Evolutionary conservation across 1,140 invertebrate species (phyloP), one percentile per base, ranked within the genome.

Genomic region (Caerostris extrusa): DNA sequence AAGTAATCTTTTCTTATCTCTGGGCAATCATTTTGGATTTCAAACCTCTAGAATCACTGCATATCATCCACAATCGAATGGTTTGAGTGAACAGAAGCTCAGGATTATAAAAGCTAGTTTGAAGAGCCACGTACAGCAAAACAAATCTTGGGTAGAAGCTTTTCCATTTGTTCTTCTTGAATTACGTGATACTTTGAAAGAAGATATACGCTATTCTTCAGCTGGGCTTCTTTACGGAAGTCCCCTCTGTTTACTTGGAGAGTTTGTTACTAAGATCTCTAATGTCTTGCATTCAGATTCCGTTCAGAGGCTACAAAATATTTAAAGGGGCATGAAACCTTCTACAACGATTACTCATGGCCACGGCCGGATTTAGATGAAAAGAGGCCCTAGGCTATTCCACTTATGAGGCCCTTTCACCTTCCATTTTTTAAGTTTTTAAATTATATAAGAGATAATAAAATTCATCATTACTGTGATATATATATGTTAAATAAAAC

Each of bases 1-100:
- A 81, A 95, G 95, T 50, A 97, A 92, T 2, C 81, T 95, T 5
- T 95, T 94, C 58, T 57, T 34, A 34, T 34, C 2, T 34, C 34
- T 34, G 34, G 34, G 34, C 34, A 34, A 34, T 34, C 2, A 34
- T 34, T 34, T 12, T 3, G 6, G 93, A 81, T 7, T 17, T 14
- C 14, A 81, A 81, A 81, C 14, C 14, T 81, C 71, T 34, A 8
- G 71, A 50, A 34, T 64, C 17, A 10, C 34, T 34, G 34, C 34
- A 34, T 34, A 34, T 34, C 34, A 34, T 34, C 34, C 34, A 34
- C 34, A 34, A 34, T 34, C 34, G 34, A 34, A 34, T 34, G 34
- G 34, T 34, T 34, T 34, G 0, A 34, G 0, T 34, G 34, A 34
- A 34, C 34, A 34, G 34, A 34, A 34, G 34, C 34, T 34, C 34